Percentiles rank a stretch among this genome's conserved stretches.
Evolutionary conservation across 2,113 vertebrate genomes (phyloP).

Genomic region (Pelmatolapia mariae): DNA sequence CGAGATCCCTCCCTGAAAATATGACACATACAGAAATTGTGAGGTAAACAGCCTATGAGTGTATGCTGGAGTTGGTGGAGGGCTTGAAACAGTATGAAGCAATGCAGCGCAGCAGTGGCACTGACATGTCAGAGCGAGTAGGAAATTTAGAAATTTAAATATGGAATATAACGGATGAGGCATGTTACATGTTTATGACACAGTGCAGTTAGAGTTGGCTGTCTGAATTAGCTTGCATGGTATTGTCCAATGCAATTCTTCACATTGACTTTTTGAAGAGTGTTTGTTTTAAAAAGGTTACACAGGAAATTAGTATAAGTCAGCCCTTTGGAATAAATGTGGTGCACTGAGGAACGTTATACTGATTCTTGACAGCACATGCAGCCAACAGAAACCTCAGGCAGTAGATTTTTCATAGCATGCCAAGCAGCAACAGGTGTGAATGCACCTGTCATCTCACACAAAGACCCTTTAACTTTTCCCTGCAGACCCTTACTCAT

Average conservation of each 20-base stretch:
- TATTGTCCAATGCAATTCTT: neutral
- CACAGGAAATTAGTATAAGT: neutral
- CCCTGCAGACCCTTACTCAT: neutral
- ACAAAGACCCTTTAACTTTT: constrained; percentile 2
- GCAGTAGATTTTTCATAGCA: neutral
- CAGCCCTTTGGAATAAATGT: neutral
- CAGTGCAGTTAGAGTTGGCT: neutral
- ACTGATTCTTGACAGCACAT: neutral
- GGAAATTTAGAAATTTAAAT: neutral
- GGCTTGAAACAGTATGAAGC: neutral
- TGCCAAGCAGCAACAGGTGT: constrained; percentile 19
- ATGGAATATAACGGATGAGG: neutral
- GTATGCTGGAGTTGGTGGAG: neutral
- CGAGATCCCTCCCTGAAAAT: accelerated
- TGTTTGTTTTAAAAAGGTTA: neutral
- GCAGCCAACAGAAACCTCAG: constrained; percentile 1
- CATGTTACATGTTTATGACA: neutral
- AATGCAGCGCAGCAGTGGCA: neutral
- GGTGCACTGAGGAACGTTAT: neutral
- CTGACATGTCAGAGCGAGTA: accelerated
- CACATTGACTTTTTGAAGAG: neutral
- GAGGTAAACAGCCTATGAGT: neutral
- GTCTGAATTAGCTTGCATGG: accelerated
- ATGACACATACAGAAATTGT: neutral
- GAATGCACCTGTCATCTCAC: neutral